Percentiles rank a stretch among this genome's conserved stretches.
Evolutionary conservation across 2,113 vertebrate species (phyloP).

Genomic region (Rhea pennata): DNA sequence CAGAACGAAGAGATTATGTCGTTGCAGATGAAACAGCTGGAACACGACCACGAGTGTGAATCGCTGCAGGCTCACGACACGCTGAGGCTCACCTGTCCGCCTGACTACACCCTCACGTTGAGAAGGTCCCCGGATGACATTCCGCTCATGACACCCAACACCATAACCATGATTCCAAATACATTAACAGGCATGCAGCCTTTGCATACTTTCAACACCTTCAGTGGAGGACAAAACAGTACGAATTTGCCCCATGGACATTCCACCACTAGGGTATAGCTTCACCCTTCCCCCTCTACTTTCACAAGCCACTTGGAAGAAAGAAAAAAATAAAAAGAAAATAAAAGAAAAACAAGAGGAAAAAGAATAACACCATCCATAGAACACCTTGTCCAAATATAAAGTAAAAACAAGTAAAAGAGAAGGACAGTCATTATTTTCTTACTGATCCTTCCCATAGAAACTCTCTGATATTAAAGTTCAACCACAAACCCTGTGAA

Average conservation of each 20-base stretch:
- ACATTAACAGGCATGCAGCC: conserved; percentile 91
- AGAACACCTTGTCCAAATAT: conserved; percentile 67
- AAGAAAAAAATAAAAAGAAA: neutral
- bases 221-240: conserved; percentile 93
- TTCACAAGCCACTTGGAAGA: conserved; percentile 51
- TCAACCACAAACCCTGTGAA: conserved; percentile 81
- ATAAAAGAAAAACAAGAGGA: neutral
- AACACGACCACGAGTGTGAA: conserved; percentile 91
- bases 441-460: conserved; percentile 78
- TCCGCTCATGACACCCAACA: conserved; percentile 92
- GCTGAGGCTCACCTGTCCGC: conserved; percentile 87
- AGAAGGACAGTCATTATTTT: conserved; percentile 80
- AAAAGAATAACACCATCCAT: conserved; percentile 25
- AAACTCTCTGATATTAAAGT: conserved; percentile 62
- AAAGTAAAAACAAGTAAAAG: conserved; percentile 43
- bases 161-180: conserved; percentile 96
- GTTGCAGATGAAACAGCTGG: conserved; percentile 93
- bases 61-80: conserved; percentile 87
- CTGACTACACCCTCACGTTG: conserved; percentile 93
- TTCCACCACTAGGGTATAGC: conserved; percentile 96
- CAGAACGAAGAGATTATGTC: conserved; percentile 94
- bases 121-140: conserved; percentile 93
- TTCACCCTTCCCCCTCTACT: conserved; percentile 24
- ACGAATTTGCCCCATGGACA: conserved; percentile 94
- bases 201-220: conserved; percentile 93